phyloP scores from a whole-genome alignment of 2,888 invertebrate species.

The Sthenelais limicola region DNA sequence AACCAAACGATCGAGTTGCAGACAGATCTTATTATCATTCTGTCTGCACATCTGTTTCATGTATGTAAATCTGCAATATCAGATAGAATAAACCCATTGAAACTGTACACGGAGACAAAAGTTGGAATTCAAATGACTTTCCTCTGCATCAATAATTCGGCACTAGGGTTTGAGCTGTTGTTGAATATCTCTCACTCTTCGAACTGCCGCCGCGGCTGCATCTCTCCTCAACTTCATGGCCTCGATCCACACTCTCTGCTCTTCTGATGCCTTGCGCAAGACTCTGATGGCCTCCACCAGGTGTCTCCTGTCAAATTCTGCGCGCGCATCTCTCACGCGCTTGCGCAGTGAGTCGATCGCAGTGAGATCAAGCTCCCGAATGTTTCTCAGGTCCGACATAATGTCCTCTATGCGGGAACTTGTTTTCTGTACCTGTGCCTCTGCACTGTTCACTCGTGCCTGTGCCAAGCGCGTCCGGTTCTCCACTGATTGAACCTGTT shows the following conservation, averaged over 20 bases:
- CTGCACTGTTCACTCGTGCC: neutral
- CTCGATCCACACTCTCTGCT: slow-evolving; percentile 10
- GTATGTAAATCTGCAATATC: no score
- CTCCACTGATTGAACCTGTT: slow-evolving; percentile 20
- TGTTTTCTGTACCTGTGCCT: neutral
- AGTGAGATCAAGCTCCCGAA: slow-evolving; percentile 25
- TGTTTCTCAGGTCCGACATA: neutral
- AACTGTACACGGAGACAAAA: no score
- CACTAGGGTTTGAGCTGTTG: slow-evolving; percentile 17
- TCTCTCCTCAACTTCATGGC: neutral
- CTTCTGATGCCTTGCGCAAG: neutral
- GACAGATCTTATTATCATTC: no score
- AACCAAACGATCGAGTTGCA: no score
- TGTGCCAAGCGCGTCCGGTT: neutral
- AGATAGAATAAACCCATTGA: no score
- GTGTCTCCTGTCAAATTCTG: slow-evolving; percentile 20
- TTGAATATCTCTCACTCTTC: slow-evolving; percentile 13
- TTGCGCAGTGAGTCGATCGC: slow-evolving; percentile 29
- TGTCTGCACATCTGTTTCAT: no score
- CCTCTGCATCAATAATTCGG: no score
- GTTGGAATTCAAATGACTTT: no score
- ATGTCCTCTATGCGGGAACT: neutral
- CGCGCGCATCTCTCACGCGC: slow-evolving; percentile 17
- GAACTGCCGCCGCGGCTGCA: neutral
- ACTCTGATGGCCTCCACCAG: slow-evolving; percentile 10